phyloP scores from a whole-genome alignment of 2,888 invertebrate species.

The Tholera decimalis region DNA sequence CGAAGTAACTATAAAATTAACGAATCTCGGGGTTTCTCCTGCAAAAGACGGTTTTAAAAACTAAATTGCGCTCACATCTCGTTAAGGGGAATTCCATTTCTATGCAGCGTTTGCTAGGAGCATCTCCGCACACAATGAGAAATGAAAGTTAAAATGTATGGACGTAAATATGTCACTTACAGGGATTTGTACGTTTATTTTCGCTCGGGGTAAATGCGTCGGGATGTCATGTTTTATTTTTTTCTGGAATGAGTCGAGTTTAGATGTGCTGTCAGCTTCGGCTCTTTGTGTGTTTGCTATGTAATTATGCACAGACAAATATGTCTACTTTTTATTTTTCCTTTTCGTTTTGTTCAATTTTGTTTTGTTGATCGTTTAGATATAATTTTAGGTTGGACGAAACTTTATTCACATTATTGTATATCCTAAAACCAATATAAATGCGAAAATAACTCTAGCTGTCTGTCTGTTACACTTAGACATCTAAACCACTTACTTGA shows the following conservation, averaged over 20 bases:
- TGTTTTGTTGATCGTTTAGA: too few species aligned
- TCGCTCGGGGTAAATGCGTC: slow-evolving; percentile 46
- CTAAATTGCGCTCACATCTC: slow-evolving; percentile 47
- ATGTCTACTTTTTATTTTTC: neutral
- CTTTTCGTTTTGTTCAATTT: neutral
- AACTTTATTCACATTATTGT: too few species aligned
- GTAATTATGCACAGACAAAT: slow-evolving; percentile 15
- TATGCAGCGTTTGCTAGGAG: slow-evolving; percentile 34
- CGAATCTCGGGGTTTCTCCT: slow-evolving; percentile 23
- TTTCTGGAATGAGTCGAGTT: slow-evolving; percentile 35
- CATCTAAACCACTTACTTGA: too few species aligned
- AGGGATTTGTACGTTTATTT: slow-evolving; percentile 60
- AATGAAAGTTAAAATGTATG: slow-evolving; percentile 63
- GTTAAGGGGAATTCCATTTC: slow-evolving; percentile 48
- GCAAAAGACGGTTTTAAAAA: slow-evolving; percentile 40
- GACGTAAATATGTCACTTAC: slow-evolving; percentile 62
- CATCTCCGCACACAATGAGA: slow-evolving; percentile 44
- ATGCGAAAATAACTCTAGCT: too few species aligned
- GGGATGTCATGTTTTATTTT: slow-evolving; percentile 34
- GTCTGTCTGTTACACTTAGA: too few species aligned
- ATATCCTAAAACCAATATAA: too few species aligned
- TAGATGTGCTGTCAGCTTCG: slow-evolving; percentile 11
- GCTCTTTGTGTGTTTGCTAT: slow-evolving; percentile 28
- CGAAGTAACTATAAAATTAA: slow-evolving; percentile 54
- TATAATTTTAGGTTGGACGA: too few species aligned